Percentiles rank a stretch among this genome's conserved stretches.
Evolutionary conservation across 2,797 vertebrate species (phyloP).

Genomic region (Poliocrania exsul): DNA sequence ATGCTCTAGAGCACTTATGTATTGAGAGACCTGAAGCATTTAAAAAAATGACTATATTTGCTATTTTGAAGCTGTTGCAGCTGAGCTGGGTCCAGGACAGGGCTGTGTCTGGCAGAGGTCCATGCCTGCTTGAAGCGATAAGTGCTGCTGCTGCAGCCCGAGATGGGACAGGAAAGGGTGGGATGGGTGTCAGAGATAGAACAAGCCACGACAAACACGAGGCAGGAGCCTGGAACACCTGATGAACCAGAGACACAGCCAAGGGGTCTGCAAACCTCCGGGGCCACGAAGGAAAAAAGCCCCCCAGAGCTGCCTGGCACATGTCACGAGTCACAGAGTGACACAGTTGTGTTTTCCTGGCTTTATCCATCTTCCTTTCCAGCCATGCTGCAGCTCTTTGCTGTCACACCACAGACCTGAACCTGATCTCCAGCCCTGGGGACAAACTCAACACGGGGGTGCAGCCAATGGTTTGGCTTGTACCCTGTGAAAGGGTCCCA

Average conservation of each 20-base stretch:
- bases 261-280: neutral
- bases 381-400: neutral
- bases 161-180: conserved; percentile 50
- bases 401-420: neutral
- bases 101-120: neutral
- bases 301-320: neutral
- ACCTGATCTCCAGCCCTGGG: neutral
- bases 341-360: neutral
- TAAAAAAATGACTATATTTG: neutral
- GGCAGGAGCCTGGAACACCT: neutral
- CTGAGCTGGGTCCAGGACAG: neutral
- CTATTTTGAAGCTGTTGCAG: neutral
- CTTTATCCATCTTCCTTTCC: neutral
- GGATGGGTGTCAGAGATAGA: neutral
- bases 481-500: too few relatives aligned
- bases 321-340: rapidly evolving
- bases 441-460: neutral
- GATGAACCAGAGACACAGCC: neutral
- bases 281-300: rapidly evolving
- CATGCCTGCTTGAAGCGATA: neutral
- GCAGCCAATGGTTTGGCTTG: neutral
- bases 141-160: neutral
- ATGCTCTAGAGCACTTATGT: rapidly evolving
- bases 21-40: neutral
- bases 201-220: neutral